Base-by-base conservation (phyloP, 2,888 invertebrate species). In the Argyresthia albistria region DNA sequence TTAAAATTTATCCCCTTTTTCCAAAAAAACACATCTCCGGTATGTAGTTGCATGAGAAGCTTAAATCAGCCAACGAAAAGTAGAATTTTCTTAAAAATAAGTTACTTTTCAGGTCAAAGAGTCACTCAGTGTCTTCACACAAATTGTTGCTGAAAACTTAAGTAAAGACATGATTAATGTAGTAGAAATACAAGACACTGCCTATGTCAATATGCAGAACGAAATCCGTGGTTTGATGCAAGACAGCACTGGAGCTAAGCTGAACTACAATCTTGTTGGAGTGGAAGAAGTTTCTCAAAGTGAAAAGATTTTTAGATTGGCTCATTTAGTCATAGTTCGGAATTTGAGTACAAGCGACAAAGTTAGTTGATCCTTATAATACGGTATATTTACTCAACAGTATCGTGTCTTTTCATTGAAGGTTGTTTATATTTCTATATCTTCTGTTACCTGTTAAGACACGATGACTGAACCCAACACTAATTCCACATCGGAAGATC, bases 261-360 rank as follows among this genome's bases (percentile, higher is more conserved):
- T 50, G 4, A 43, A 12, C 8, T 50, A 25, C 16, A 12, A 43
- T 9, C 8, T 8, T n/a, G 12, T 50, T 10, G 42, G 25, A 8
- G 8, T 42, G 11, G 25, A 50, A 35, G 25, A 42, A 0, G 10
- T 43, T 12, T 8, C 16, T 16, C 15, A 36, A 9, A 36, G 10
- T 15, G 25, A 12, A 6, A 9, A 37, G 10, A 9, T 11, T 12
- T 1, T 48, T 8, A 36, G 10, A 9, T 15, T 14, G 9, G 53
- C 56, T 4, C 53, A 56, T 46, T 49, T 56, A 35, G 50, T 56
- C 46, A 36, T 53, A 9, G 54, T 56, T n/a, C 45, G 35, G 16
- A 54, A 54, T 46, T 35, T 56, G 15, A 51, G 53, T 7, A 56
- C 11, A 7, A 53, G 51, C 46, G 56, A 56, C 42, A 51, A 43